Evolutionary conservation across 2,888 invertebrate species (phyloP), one percentile per base, ranked within the genome.

Genomic region (Aplocera efformata): DNA sequence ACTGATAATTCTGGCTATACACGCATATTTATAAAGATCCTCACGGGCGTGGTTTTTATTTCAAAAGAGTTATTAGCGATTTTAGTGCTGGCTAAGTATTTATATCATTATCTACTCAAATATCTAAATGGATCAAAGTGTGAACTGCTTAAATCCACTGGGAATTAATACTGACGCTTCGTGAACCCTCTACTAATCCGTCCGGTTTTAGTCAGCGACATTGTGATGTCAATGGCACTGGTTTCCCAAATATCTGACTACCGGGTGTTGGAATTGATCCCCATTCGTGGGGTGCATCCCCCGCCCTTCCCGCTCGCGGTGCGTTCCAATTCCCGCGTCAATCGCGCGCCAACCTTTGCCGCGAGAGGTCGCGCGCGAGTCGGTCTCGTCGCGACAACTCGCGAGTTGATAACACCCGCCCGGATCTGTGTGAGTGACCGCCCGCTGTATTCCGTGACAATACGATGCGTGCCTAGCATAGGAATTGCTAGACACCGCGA

Each of bases 261-360:
- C 62, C 64, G 63, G 65, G 72, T 61, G 63, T 66, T 59, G 72
- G 72, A 17, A 78, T 77, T 77, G 63, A 70, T 69, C 62, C 63
- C 52, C 41, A 42, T 48, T 52, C 51, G 42, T 70, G 73, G 83
- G 84, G 82, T 79, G 79, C 78, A 78, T 74, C 78, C 81, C 79
- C 77, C 74, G 63, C 75, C 71, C 74, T 60, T 58, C 71, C 72
- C 66, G 60, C 64, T 49, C 50, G 54, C 58, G 56, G 58, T 56
- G 58, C 67, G 62, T 48, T 61, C 56, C 48, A 32, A 39, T 55
- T 49, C 47, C 54, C 61, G 67, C 75, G 70, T 72, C 86, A 86
- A 75, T 79, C 79, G 86, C 82, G 83, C 85, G 85, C 82, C 71
- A 73, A 74, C 81, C 79, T 73, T 68, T 60, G 85, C 75, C 82